These are phyloP conservation scores for Thysanoteuthis rhombus DNA, from an alignment of 2,888 invertebrate species.

Conservation along the genomic window DNA sequence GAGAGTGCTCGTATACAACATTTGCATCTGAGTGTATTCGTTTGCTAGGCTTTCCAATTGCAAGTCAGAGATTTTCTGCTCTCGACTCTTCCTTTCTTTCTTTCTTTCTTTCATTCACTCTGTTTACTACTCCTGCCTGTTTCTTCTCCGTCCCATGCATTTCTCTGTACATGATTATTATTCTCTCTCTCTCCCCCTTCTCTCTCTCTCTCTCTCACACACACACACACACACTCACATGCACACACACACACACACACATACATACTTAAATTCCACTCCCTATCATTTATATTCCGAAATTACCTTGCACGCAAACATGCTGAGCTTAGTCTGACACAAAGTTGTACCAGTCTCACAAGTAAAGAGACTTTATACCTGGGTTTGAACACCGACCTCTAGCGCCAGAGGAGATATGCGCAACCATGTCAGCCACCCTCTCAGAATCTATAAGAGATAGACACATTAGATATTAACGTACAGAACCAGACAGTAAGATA, in stretches of 20 bases:
- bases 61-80: too few relatives aligned
- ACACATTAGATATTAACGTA: not conserved
- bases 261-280: not conserved
- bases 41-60: too few relatives aligned
- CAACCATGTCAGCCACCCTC: not conserved
- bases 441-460: not conserved
- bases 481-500: too few relatives aligned
- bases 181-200: too few relatives aligned
- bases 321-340: too few relatives aligned
- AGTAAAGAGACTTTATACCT: too few relatives aligned
- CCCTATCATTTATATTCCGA: too few relatives aligned
- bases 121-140: not conserved
- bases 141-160: not conserved
- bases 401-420: too few relatives aligned
- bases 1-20: not conserved
- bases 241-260: conserved; percentile 31
- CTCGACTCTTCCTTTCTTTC: not conserved
- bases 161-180: not conserved
- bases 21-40: too few relatives aligned
- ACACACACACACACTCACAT: conserved; percentile 23
- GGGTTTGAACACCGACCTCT: too few relatives aligned
- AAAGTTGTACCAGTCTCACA: too few relatives aligned
- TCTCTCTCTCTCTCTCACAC: not conserved
- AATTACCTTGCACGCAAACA: not conserved
- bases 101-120: not conserved